Conservation (phyloP, 1,140 invertebrate genomes). For the Panagrolaimus sp. region DNA sequence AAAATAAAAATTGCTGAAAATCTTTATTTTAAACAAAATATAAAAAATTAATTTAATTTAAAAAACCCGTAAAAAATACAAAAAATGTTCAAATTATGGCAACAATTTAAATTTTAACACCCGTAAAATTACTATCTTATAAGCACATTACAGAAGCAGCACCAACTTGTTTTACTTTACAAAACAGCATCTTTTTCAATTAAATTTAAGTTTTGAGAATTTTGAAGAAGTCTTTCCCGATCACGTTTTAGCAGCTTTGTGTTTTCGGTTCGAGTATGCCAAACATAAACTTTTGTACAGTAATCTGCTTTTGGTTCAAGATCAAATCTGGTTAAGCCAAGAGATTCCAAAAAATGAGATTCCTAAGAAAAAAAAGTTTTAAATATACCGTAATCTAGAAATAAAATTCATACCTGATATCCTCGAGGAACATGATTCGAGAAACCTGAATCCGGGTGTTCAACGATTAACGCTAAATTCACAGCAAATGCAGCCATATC, state of each 20-base stretch:
- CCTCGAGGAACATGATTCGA: conserved; percentile 49
- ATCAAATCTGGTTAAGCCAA: conserved; percentile 37
- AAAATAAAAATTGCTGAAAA: too few species aligned
- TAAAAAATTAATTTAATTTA: too few species aligned
- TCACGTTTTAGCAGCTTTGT: conserved; percentile 31
- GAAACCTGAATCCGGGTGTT: conserved; percentile 44
- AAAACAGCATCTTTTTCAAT: too few species aligned
- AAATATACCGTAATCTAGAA: background rate
- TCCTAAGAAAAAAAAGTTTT: conserved; percentile 36
- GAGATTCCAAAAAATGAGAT: conserved; percentile 46
- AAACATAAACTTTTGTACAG: conserved; percentile 57
- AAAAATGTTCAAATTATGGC: too few species aligned
- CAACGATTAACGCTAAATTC: conserved; percentile 48
- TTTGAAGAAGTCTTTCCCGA: conserved; percentile 12
- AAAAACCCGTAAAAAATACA: too few species aligned
- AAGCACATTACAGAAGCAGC: too few species aligned
- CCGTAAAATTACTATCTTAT: too few species aligned
- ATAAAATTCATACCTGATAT: conserved; percentile 48
- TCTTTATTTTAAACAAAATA: too few species aligned
- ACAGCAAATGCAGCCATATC: conserved; percentile 59
- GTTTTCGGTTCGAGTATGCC: conserved; percentile 53
- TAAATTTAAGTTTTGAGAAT: too few species aligned
- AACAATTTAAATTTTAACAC: too few species aligned
- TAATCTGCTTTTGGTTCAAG: conserved; percentile 53
- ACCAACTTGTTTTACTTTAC: too few species aligned